These are phyloP conservation scores for Dorcus parallelipipedus DNA, from an alignment of 2,888 invertebrate genomes.

Conservation along the genomic window DNA sequence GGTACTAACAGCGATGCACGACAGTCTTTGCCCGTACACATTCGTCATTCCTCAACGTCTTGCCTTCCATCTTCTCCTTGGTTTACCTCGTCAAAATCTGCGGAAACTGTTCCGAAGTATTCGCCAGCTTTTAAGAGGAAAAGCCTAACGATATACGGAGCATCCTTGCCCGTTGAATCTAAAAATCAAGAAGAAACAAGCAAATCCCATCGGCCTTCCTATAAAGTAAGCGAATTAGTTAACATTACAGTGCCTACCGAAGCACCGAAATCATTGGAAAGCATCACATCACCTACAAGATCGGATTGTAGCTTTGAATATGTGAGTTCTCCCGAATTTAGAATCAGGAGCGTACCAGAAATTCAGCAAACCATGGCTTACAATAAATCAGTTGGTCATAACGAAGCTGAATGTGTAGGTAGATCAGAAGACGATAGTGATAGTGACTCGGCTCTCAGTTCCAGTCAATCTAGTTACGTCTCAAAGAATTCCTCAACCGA, in stretches of 20 bases:
- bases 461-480: slow-evolving; percentile 74
- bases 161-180: neutral
- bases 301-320: slow-evolving; percentile 60
- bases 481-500: slow-evolving; percentile 72
- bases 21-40: slow-evolving; percentile 2
- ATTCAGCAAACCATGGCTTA: slow-evolving; percentile 24
- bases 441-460: slow-evolving; percentile 85
- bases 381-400: neutral
- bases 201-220: neutral
- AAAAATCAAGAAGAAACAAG: neutral
- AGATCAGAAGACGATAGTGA: slow-evolving; percentile 65
- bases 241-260: slow-evolving; percentile 31
- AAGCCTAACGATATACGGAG: slow-evolving; percentile 61
- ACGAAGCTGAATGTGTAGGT: slow-evolving; percentile 16
- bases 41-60: neutral
- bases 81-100: neutral
- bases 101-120: slow-evolving; percentile 62
- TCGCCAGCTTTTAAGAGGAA: slow-evolving; percentile 80
- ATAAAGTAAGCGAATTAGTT: neutral
- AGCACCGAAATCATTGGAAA: slow-evolving; percentile 57
- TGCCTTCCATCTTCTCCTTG: neutral
- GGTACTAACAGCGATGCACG: neutral
- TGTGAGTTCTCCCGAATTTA: slow-evolving; percentile 36
- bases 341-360: slow-evolving; percentile 31
- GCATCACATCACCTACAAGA: slow-evolving; percentile 56